Conservation (phyloP, 2,797 vertebrate species). For the Orestias chungarensis region DNA sequence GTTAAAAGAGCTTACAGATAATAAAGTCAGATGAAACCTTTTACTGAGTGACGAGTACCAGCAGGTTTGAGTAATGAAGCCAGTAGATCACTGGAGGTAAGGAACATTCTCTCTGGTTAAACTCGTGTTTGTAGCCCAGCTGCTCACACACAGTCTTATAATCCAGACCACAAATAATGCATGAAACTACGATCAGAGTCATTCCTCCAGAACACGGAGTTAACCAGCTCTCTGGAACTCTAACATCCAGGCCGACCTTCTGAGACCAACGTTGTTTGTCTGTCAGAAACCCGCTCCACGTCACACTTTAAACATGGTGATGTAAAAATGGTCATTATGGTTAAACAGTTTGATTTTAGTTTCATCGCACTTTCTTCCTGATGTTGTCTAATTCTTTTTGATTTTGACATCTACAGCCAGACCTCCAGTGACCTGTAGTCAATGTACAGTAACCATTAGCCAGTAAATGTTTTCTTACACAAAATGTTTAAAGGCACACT, state of each 20-base stretch:
- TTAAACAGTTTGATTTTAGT: neutral
- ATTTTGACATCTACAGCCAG: neutral
- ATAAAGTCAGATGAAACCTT: neutral
- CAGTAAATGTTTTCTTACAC: neutral
- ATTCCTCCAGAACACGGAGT: too few relatives aligned
- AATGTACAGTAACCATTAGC: neutral
- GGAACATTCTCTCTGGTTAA: neutral
- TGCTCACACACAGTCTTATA: neutral
- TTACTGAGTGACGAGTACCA: neutral
- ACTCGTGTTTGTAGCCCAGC: neutral
- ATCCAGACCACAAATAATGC: neutral
- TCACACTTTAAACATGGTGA: too few relatives aligned
- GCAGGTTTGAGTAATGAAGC: too few relatives aligned
- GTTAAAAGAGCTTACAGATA: neutral
- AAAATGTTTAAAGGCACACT: neutral
- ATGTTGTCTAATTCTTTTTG: neutral
- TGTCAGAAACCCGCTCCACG: too few relatives aligned
- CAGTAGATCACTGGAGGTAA: neutral
- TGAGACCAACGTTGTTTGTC: neutral
- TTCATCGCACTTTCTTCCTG: neutral
- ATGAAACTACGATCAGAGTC: too few relatives aligned
- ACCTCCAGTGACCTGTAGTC: neutral
- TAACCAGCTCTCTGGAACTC: neutral
- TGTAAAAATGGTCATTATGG: neutral
- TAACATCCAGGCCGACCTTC: neutral